Evolutionary conservation across 2,797 vertebrate species (phyloP), one percentile per base, ranked within the genome.

Genomic region (Astyanax mexicanus): DNA sequence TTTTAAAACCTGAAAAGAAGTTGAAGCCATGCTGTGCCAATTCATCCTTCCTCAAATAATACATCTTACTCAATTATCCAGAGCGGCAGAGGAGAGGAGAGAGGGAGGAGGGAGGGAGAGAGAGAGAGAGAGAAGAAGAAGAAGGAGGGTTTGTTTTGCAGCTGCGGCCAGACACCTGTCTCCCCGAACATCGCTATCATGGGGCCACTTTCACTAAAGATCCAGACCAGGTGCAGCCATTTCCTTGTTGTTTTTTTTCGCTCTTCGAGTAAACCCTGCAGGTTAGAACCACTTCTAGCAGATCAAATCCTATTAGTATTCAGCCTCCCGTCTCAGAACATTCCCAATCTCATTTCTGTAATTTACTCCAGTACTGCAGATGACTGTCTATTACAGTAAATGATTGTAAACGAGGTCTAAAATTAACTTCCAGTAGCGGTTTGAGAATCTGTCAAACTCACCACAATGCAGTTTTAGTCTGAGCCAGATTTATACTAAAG

Each of bases 301-400:
- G n/a, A n/a, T n/a, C n/a, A n/a, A n/a, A n/a, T n/a, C n/a, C n/a
- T n/a, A 54, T 54, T 54, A 27, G 52, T 15, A 54, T 54, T 54
- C 52, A 54, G 52, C 23, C 12, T 23, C 54, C 11, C 12, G 52
- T 27, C 52, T 27, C 21, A 52, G 21, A 52, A 52, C 51, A 51
- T 51, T 21, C 19, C 17, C 6, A 52, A 21, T 40, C 19, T 45
- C 25, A 29, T 66, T 66, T 47, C 40, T 25, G 23, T 29, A 47
- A 66, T 25, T 42, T 45, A 44, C 61, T 44, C 23, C 3, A 17
- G n/a, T 23, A 61, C 35, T 47, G 15, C 8, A 49, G 17, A 32
- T 67, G 29, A 49, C 44, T 45, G 40, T 44, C 62, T 66, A 66
- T 44, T 66, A 66, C 42, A 45, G 40, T 17, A 44, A 13, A 44